phyloP scores from a whole-genome alignment of 2,797 vertebrate species.

The Thalassophryne amazonica region DNA sequence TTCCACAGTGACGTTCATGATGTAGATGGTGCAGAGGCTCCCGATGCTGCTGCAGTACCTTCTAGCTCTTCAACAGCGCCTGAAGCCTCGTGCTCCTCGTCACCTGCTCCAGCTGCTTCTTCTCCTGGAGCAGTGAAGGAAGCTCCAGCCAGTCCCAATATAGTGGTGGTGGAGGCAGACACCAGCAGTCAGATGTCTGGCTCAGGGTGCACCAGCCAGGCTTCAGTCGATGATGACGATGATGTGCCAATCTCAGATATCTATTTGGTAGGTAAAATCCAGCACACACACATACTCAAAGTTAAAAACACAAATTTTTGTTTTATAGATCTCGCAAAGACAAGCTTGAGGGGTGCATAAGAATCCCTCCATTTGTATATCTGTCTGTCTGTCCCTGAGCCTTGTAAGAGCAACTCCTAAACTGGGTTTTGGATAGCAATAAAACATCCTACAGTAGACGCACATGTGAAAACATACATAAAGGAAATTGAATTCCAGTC shows the following conservation, averaged over 20 bases:
- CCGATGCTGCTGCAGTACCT: constrained; percentile 39
- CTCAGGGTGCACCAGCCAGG: constrained; percentile 89
- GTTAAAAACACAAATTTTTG: neutral
- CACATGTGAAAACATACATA: too few relatives aligned
- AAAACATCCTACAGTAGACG: too few relatives aligned
- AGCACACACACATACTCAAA: neutral
- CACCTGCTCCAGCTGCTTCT: constrained; percentile 45
- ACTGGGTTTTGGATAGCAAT: too few relatives aligned
- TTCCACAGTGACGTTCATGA: constrained; percentile 64
- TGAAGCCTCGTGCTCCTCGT: constrained; percentile 36
- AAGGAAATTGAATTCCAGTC: too few relatives aligned
- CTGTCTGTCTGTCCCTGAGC: too few relatives aligned
- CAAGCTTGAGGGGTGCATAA: too few relatives aligned
- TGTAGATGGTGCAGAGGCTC: constrained; percentile 20
- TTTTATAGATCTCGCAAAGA: too few relatives aligned
- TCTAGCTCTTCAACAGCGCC: constrained; percentile 62
- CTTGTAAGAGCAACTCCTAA: too few relatives aligned
- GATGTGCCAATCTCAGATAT: constrained; percentile 91
- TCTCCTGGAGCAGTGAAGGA: constrained; percentile 32
- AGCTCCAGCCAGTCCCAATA: constrained; percentile 51
- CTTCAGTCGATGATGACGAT: constrained; percentile 91
- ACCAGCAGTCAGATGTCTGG: constrained; percentile 88
- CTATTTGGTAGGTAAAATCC: constrained; percentile 88
- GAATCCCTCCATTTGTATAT: too few relatives aligned
- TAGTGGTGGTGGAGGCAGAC: constrained; percentile 78